phyloP scores from a whole-genome alignment of 2,888 invertebrate genomes.

The Orthonevra nobilis region DNA sequence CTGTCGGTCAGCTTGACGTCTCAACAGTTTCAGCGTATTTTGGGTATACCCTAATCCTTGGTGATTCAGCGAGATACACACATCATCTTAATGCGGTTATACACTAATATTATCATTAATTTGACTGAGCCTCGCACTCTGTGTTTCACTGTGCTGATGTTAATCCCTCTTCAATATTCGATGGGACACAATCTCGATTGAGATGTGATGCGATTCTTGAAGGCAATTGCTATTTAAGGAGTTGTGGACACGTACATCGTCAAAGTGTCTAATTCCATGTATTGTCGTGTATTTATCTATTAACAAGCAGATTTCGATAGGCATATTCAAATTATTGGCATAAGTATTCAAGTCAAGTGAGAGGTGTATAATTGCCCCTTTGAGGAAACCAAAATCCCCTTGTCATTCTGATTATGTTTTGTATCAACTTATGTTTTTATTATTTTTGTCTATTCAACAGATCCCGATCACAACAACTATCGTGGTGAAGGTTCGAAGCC shows the following conservation, averaged over 20 bases:
- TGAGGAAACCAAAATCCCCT: too few species aligned
- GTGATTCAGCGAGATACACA: constrained; percentile 19
- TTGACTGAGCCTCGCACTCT: constrained; percentile 22
- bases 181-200: constrained; percentile 47
- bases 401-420: too few species aligned
- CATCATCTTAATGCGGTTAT: constrained; percentile 18
- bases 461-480: constrained; percentile 77
- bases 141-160: too few species aligned
- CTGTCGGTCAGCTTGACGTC: constrained; percentile 12
- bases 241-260: constrained; percentile 8
- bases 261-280: constrained; percentile 2
- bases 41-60: too few species aligned
- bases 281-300: too few species aligned
- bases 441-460: constrained; percentile 71
- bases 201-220: constrained; percentile 57
- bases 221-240: constrained; percentile 28
- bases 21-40: constrained; percentile 23
- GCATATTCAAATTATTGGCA: constrained; percentile 5
- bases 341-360: constrained; percentile 25
- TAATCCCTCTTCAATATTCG: constrained; percentile 58
- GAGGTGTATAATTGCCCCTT: too few species aligned
- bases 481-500: constrained; percentile 75
- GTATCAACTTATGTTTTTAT: too few species aligned
- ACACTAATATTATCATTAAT: constrained; percentile 51
- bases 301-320: too few species aligned